These are phyloP conservation scores for Brachylomia viminalis DNA, from an alignment of 2,888 invertebrate genomes.

Conservation along the genomic window DNA sequence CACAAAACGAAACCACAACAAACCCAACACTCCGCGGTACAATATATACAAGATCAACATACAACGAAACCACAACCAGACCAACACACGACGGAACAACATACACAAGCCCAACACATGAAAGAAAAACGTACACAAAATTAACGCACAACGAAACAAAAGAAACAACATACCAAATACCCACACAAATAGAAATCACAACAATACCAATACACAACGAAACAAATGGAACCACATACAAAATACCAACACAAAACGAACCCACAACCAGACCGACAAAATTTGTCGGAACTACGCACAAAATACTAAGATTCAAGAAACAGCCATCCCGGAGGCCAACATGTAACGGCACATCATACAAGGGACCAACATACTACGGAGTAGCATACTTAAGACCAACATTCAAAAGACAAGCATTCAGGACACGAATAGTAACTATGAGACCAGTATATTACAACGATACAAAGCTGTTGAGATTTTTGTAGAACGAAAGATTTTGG, in stretches of 20 bases:
- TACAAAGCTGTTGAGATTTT: conserved; percentile 15
- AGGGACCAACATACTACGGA: too few species aligned
- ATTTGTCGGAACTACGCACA: too few species aligned
- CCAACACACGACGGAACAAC: not conserved
- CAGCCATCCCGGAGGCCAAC: not conserved
- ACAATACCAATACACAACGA: not conserved
- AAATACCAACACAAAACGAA: not conserved
- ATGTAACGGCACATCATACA: not conserved
- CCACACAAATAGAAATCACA: not conserved
- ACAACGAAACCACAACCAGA: not conserved
- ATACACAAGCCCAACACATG: not conserved
- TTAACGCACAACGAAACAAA: too few species aligned
- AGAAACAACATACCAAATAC: not conserved
- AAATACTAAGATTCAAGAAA: not conserved
- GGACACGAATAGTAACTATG: too few species aligned
- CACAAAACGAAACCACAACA: not conserved
- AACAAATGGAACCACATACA: not conserved
- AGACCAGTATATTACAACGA: not conserved
- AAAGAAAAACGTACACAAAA: not conserved
- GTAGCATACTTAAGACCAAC: not conserved
- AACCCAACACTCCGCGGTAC: too few species aligned
- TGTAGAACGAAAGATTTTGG: not conserved
- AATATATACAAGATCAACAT: not conserved
- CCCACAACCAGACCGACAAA: not conserved
- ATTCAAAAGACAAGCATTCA: not conserved